phyloP scores from a whole-genome alignment of 2,797 vertebrate genomes.

The Anguilla marmorata region DNA sequence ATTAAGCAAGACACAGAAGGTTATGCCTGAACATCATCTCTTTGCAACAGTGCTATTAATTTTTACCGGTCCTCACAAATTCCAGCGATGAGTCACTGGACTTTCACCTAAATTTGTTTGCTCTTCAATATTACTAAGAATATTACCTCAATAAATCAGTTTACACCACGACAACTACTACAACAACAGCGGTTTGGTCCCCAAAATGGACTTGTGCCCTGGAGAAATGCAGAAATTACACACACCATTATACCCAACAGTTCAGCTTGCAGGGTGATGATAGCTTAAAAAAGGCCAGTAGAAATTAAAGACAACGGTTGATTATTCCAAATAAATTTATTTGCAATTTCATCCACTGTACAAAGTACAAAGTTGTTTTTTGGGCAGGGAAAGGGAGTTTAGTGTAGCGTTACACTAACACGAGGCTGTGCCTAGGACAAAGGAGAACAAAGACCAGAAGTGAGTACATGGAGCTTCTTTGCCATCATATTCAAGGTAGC shows the following conservation, averaged over 20 bases:
- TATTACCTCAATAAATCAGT: neutral
- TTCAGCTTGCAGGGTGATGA: neutral
- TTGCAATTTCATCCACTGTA: conserved; percentile 76
- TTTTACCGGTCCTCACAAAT: neutral
- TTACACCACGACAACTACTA: neutral
- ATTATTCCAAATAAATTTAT: conserved; percentile 77
- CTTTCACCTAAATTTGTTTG: neutral
- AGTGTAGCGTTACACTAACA: conserved; percentile 54
- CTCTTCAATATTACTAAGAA: neutral
- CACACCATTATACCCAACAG: neutral
- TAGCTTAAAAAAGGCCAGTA: neutral
- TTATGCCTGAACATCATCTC: neutral
- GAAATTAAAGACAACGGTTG: conserved; percentile 38
- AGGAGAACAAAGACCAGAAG: neutral
- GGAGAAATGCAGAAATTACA: neutral
- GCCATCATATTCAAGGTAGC: too few relatives aligned
- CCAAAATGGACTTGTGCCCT: too few relatives aligned
- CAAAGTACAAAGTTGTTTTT: conserved; percentile 71
- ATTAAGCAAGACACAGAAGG: neutral
- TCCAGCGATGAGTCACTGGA: neutral
- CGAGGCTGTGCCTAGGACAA: conserved; percentile 47
- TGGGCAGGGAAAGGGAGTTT: conserved; percentile 51
- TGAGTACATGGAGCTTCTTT: neutral
- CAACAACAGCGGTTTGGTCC: neutral
- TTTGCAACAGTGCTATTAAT: neutral